Evolutionary conservation across 2,797 vertebrate genomes (phyloP).

Genomic region (Notoglanidium macrostoma): DNA sequence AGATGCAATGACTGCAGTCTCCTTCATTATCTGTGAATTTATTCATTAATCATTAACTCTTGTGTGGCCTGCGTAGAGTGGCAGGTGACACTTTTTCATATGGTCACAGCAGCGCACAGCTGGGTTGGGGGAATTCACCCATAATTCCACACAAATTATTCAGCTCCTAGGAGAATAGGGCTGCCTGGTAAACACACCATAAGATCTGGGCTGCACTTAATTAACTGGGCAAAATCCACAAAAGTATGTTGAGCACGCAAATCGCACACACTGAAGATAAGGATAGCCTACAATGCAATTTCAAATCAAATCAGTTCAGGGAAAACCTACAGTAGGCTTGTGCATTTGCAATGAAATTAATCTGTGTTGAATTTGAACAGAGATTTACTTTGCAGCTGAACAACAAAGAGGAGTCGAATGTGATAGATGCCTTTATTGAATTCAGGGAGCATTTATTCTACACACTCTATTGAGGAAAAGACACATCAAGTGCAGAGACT

Average conservation of each 20-base stretch:
- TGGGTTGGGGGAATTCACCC: conserved; percentile 68
- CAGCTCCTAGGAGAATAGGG: conserved; percentile 69
- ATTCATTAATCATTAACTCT: conserved; percentile 84
- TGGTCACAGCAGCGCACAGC: conserved; percentile 71
- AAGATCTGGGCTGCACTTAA: conserved; percentile 70
- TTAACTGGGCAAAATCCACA: conserved; percentile 75
- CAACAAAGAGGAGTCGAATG: conserved; percentile 26
- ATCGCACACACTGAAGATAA: not conserved
- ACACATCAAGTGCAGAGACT: conserved; percentile 39
- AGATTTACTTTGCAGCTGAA: conserved; percentile 14
- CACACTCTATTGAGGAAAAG: conserved; percentile 26
- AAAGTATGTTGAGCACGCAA: conserved; percentile 61
- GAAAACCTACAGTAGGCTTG: conserved; percentile 15
- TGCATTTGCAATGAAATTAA: conserved; percentile 17
- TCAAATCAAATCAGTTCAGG: conserved; percentile 24
- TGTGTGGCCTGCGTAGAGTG: conserved; percentile 70
- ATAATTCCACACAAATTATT: conserved; percentile 77
- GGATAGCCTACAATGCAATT: conserved; percentile 11
- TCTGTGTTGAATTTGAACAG: conserved; percentile 12
- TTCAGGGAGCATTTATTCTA: conserved; percentile 18
- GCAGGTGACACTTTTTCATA: conserved; percentile 79
- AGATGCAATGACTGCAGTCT: conserved; percentile 59
- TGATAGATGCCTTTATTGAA: conserved; percentile 38
- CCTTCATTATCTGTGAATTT: conserved; percentile 82
- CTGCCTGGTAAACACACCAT: conserved; percentile 74